A percentile compares a stretch with the other conserved stretches of the same genome.
Evolutionary conservation across 2,113 vertebrate genomes (phyloP).

Genomic region (Hypomesus transpacificus): DNA sequence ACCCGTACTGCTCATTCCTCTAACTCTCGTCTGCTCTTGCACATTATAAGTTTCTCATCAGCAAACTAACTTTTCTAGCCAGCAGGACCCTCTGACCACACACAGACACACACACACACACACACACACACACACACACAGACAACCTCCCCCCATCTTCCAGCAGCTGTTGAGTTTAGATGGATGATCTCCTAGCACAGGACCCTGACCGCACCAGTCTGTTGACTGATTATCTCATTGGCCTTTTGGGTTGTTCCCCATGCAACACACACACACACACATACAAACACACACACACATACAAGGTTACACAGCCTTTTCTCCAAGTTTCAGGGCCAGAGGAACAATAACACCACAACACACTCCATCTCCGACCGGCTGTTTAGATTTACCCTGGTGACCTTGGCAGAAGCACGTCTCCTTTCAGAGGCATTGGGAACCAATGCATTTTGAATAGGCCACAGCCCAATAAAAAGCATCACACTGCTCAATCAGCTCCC

Average conservation of each 20-base stretch:
- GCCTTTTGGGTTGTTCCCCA: constrained; percentile 46
- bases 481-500: constrained; percentile 23
- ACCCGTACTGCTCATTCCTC: neutral
- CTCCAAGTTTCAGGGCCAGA: neutral
- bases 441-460: too few species aligned
- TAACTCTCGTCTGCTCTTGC: neutral
- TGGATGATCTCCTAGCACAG: constrained; percentile 59
- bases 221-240: constrained; percentile 68
- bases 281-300: constrained; percentile 7
- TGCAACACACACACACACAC: neutral
- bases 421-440: constrained; percentile 34
- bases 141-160: constrained; percentile 22
- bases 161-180: constrained; percentile 67
- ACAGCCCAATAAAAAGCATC: too few species aligned
- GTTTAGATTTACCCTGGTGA: constrained; percentile 50
- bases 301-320: neutral
- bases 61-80: neutral
- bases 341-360: neutral
- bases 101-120: too few species aligned
- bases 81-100: neutral
- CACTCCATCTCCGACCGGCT: constrained; percentile 50
- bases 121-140: too few species aligned
- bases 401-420: constrained; percentile 36
- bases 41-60: neutral
- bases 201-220: constrained; percentile 61